Evolutionary conservation across 35 echinoderm and acorn worm species (phyloP).

Genomic region (Lytechinus pictus): DNA sequence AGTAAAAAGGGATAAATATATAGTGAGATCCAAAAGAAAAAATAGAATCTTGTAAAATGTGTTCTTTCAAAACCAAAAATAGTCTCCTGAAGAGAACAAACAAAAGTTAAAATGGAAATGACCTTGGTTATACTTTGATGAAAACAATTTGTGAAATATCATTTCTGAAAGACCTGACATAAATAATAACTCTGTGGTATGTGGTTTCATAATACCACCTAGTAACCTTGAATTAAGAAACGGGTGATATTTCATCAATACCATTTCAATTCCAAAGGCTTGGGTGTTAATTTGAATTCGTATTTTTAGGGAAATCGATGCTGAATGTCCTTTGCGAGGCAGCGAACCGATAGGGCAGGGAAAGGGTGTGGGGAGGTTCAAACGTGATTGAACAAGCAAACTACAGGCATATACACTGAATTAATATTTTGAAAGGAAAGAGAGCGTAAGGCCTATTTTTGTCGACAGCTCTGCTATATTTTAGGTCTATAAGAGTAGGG

Average conservation of each 20-base stretch:
- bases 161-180: not conserved
- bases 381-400: no score
- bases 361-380: no score
- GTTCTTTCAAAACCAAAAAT: not conserved
- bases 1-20: not conserved
- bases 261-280: not conserved
- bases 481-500: no score
- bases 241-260: not conserved
- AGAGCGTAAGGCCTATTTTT: no score
- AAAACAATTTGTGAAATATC: not conserved
- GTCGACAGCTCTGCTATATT: no score
- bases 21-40: not conserved
- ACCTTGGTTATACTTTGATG: not conserved
- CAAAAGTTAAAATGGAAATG: not conserved
- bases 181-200: not conserved
- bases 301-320: no score
- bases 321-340: no score
- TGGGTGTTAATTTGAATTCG: not conserved
- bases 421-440: no score
- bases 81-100: not conserved
- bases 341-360: no score
- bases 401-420: no score
- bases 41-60: not conserved
- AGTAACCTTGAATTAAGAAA: not conserved
- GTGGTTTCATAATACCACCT: not conserved